phyloP scores from a whole-genome alignment of 2,113 vertebrate species.

The Chaetorhynchus papuensis region DNA sequence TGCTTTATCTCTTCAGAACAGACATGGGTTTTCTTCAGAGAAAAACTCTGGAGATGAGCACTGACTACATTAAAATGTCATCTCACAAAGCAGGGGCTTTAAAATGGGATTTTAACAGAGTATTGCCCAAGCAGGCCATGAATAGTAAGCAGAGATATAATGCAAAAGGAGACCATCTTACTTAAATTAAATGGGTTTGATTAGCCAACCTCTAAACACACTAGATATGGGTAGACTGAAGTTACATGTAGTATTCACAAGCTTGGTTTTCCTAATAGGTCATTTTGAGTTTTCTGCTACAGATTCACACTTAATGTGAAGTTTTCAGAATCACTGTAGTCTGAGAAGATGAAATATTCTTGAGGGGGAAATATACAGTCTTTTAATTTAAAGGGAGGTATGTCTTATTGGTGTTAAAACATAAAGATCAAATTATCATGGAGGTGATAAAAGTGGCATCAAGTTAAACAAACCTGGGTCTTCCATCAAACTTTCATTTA shows the following conservation, averaged over 20 bases:
- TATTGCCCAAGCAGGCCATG: background rate
- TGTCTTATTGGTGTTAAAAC: background rate
- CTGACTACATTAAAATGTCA: slow-evolving; percentile 35
- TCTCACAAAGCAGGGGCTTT: background rate
- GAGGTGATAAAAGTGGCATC: background rate
- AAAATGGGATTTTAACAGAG: slow-evolving; percentile 7
- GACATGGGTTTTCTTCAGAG: background rate
- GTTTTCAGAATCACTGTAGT: background rate
- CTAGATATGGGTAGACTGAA: background rate
- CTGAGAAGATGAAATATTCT: background rate
- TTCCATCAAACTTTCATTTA: background rate
- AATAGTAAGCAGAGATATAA: background rate
- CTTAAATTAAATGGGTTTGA: background rate
- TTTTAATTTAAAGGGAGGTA: background rate
- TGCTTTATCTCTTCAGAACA: slow-evolving; percentile 45
- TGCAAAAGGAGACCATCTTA: background rate
- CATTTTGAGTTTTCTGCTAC: background rate
- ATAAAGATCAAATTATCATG: background rate
- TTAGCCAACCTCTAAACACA: background rate
- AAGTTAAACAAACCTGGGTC: background rate
- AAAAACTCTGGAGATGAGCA: slow-evolving; percentile 6
- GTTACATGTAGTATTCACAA: background rate
- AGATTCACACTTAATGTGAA: background rate
- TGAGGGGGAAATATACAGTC: background rate
- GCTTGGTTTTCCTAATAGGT: background rate